These are phyloP conservation scores for Drosophila punjabiensis DNA, from an alignment of 1,140 invertebrate species.

Conservation along the genomic window DNA sequence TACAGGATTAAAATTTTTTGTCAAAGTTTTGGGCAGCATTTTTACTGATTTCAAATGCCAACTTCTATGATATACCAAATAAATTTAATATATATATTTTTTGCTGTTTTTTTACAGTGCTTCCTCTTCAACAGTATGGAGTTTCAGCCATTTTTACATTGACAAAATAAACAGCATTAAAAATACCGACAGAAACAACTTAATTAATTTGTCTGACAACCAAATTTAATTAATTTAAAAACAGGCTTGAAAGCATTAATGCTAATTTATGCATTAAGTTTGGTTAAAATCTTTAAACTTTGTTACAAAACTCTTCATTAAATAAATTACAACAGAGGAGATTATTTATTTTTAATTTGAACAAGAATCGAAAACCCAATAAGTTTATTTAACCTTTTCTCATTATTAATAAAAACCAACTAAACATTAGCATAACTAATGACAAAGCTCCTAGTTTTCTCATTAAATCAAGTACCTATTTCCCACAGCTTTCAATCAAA, in stretches of 20 bases:
- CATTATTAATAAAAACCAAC: neutral
- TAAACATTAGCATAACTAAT: no score
- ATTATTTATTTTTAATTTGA: neutral
- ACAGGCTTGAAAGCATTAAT: neutral
- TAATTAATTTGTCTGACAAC: neutral
- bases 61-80: no score
- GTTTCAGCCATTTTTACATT: neutral
- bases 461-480: neutral
- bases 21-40: no score
- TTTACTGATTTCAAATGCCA: neutral
- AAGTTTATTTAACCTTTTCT: neutral
- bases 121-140: neutral
- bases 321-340: neutral
- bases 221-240: neutral
- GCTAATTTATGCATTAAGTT: neutral
- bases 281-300: neutral
- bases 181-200: neutral
- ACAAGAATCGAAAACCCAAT: neutral
- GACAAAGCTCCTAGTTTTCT: neutral
- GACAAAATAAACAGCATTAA: neutral
- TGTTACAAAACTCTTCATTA: neutral
- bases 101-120: neutral
- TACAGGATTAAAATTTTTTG: no score
- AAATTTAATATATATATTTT: no score
- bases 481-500: neutral